phyloP scores from a whole-genome alignment of 2,113 vertebrate species.

The Melanotaenia duboulayi region DNA sequence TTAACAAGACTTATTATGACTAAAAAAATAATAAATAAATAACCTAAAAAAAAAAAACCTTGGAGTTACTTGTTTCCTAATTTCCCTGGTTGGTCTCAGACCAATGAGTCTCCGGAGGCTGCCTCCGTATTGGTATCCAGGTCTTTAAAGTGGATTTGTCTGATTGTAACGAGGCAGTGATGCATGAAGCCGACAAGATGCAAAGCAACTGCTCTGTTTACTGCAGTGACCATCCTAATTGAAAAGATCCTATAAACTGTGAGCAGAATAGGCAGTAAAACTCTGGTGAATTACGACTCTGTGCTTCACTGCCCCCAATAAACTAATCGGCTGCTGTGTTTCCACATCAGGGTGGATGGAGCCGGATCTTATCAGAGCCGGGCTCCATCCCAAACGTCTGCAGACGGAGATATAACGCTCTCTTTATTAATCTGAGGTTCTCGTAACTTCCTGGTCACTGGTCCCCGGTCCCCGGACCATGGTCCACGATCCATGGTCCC shows the following conservation, averaged over 20 bases:
- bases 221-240: conserved; percentile 50
- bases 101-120: background rate
- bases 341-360: conserved; percentile 12
- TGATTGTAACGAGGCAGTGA: conserved; percentile 51
- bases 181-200: conserved; percentile 51
- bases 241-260: conserved; percentile 59
- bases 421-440: too few species aligned
- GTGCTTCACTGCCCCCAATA: conserved; percentile 25
- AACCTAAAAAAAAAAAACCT: too few species aligned
- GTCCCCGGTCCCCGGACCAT: too few species aligned
- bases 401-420: too few species aligned
- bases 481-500: too few species aligned
- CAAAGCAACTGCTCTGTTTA: conserved; percentile 48
- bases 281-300: conserved; percentile 39
- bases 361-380: conserved; percentile 3
- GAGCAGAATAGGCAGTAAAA: conserved; percentile 55
- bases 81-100: conserved; percentile 1
- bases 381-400: too few species aligned
- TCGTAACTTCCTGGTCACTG: too few species aligned
- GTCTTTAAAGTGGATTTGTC: conserved; percentile 43
- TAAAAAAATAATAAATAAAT: too few species aligned
- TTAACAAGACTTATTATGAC: too few species aligned
- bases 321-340: conserved; percentile 42
- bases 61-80: background rate
- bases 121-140: conserved; percentile 7